These are phyloP conservation scores for Pristionchus fissidentatus DNA, from an alignment of 2,888 invertebrate species.

Conservation along the genomic window DNA sequence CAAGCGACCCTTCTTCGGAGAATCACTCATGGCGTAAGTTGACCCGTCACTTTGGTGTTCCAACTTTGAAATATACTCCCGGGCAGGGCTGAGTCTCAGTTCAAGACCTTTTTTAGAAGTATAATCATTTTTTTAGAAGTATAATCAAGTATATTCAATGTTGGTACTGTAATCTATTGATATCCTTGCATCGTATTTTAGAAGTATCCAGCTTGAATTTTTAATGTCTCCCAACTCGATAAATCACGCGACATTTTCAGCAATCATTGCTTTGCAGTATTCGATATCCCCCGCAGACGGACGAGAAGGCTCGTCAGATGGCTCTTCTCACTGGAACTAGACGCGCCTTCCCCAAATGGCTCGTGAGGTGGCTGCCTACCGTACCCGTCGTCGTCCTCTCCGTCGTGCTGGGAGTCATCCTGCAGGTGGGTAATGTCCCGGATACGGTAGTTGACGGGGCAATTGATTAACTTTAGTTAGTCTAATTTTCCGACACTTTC, in stretches of 20 bases:
- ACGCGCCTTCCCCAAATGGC: slow-evolving; percentile 4
- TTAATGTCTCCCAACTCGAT: too few relatives aligned
- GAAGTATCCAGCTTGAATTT: too few relatives aligned
- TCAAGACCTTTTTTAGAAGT: too few relatives aligned
- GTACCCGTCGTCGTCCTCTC: slow-evolving; percentile 25
- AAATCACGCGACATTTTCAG: too few relatives aligned
- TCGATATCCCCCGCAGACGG: slow-evolving; percentile 41
- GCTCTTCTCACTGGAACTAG: background rate
- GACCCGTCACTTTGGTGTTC: background rate
- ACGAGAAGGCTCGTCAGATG: background rate
- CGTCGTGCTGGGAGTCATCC: slow-evolving; percentile 26
- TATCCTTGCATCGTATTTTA: too few relatives aligned
- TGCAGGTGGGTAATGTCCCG: slow-evolving; percentile 19
- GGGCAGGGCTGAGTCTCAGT: too few relatives aligned
- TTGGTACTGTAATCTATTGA: too few relatives aligned
- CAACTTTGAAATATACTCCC: background rate
- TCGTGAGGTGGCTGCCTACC: background rate
- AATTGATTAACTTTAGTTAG: too few relatives aligned
- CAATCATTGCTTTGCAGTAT: slow-evolving; percentile 33
- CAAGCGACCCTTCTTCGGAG: slow-evolving; percentile 60
- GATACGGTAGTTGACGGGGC: background rate
- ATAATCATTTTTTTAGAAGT: too few relatives aligned
- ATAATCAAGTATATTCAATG: too few relatives aligned
- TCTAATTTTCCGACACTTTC: too few relatives aligned
- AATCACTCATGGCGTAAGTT: slow-evolving; percentile 48